Evolutionary conservation across 2,888 invertebrate genomes (phyloP).

Genomic region (Agonopterix subpropinquella): DNA sequence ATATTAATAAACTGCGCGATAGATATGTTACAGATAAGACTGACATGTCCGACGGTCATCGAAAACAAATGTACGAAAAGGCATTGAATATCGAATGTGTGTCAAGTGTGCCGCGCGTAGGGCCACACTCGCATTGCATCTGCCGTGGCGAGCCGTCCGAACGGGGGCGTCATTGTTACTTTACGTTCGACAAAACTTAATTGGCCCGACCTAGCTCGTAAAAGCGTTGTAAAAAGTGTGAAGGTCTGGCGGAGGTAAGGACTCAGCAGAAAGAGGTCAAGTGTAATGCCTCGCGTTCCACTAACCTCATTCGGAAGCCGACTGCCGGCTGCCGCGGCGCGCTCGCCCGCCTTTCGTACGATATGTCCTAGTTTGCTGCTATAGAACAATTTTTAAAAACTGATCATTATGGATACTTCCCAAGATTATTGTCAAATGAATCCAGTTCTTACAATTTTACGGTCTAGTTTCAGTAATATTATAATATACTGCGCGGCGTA

Average conservation of each 20-base stretch:
- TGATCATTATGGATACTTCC: too few relatives aligned
- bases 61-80: conserved; percentile 38
- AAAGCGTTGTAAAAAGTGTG: conserved; percentile 73
- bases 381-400: conserved; percentile 26
- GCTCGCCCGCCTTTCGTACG: conserved; percentile 57
- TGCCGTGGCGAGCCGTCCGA: conserved; percentile 18
- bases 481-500: too few relatives aligned
- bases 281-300: conserved; percentile 72
- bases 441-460: too few relatives aligned
- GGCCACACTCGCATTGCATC: conserved; percentile 28
- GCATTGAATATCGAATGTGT: conserved; percentile 62
- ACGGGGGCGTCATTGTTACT: conserved; percentile 50
- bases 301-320: conserved; percentile 68
- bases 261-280: conserved; percentile 73
- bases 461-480: too few relatives aligned
- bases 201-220: conserved; percentile 72
- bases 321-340: conserved; percentile 37
- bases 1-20: too few relatives aligned
- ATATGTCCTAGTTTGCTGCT: conserved; percentile 55
- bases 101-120: conserved; percentile 58
- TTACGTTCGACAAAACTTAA: conserved; percentile 60
- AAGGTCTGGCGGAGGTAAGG: conserved; percentile 75
- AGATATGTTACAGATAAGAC: not conserved
- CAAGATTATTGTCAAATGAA: too few relatives aligned
- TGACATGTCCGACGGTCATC: conserved; percentile 18